Evolutionary conservation across 2,113 vertebrate genomes (phyloP).

Genomic region (Pangasianodon gigas): DNA sequence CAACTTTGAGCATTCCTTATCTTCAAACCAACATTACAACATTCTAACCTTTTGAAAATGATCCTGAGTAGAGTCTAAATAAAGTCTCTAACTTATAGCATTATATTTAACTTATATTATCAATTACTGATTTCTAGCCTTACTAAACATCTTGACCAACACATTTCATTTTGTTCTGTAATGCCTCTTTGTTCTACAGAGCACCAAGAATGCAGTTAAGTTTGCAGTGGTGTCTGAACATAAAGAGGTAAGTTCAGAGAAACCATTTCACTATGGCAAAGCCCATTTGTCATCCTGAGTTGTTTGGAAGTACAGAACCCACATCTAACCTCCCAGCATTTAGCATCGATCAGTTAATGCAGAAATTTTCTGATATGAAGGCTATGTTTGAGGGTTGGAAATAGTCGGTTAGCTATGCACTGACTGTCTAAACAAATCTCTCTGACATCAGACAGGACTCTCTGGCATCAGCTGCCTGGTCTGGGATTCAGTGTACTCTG

Average conservation of each 20-base stretch:
- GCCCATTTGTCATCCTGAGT: slow-evolving; percentile 68
- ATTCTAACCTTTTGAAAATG: neutral
- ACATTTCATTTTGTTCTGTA: neutral
- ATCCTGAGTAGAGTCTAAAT: neutral
- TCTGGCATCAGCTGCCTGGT: slow-evolving; percentile 59
- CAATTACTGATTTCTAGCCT: slow-evolving; percentile 10
- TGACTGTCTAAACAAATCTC: slow-evolving; percentile 68
- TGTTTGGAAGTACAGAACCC: slow-evolving; percentile 65
- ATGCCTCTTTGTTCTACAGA: neutral
- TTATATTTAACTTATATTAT: too few species aligned
- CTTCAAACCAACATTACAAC: neutral
- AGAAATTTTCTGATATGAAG: slow-evolving; percentile 62
- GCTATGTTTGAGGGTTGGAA: slow-evolving; percentile 58
- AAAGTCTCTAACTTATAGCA: neutral
- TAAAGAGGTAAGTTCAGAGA: slow-evolving; percentile 19
- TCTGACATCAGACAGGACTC: slow-evolving; percentile 67
- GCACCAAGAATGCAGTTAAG: neutral
- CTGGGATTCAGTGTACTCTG: slow-evolving; percentile 46
- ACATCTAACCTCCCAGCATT: slow-evolving; percentile 57
- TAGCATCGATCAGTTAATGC: slow-evolving; percentile 59
- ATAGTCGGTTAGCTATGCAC: slow-evolving; percentile 60
- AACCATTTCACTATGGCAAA: slow-evolving; percentile 56
- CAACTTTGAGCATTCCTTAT: neutral
- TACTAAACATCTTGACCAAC: neutral
- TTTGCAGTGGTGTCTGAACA: slow-evolving; percentile 1